Evolutionary conservation across 2,797 vertebrate genomes (phyloP), one percentile per base, ranked within the genome.

Genomic region (Pipistrellus pygmaeus): DNA sequence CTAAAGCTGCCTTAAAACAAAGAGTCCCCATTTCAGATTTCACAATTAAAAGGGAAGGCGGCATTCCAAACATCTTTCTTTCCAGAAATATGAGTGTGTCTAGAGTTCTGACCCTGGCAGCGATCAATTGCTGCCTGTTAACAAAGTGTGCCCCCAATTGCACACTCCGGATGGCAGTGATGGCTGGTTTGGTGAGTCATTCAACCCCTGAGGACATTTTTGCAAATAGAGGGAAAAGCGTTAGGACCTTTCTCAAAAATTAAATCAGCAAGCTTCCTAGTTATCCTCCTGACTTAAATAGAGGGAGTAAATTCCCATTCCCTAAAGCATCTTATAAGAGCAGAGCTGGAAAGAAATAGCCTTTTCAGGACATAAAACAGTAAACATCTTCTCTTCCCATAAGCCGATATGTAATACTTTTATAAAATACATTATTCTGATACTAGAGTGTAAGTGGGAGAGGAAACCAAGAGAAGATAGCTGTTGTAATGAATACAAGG

Each of bases 181-280:
- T 85, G 85, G 23, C 32, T 96, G 82, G 71, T 90, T 92, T 85
- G 53, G 30, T 96, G 77, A 97, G 64, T 90, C 95, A 97, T 71
- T 96, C 41, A 84, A 68, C 62, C 64, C 83, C 57, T 46, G 41
- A 96, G 91, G 80, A 95, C 48, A 90, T 88, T 95, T 95, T 95
- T 96, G 83, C 85, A 98, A 97, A 97, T 68, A 92, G 89, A 97
- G 13, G 93, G 1, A 96, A 96, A 66, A 97, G 77, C 23, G 0
- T 94, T 60, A 93, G 84, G 85, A 89, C 60, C 72, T 96, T 91
- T 96, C 72, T 97, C 72, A 86, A 94, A 89, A 97, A 97, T 97
- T 97, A 96, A 97, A 97, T 95, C 90, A 96, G 88, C 38, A 91
- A 95, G 88, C 87, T 93, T 95, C 81, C 66, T 97, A 83, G 68